A percentile compares a stretch with the other conserved stretches of the same genome.
phyloP scores from a whole-genome alignment of 2,113 vertebrate genomes.

The Ammodytes dubius region DNA sequence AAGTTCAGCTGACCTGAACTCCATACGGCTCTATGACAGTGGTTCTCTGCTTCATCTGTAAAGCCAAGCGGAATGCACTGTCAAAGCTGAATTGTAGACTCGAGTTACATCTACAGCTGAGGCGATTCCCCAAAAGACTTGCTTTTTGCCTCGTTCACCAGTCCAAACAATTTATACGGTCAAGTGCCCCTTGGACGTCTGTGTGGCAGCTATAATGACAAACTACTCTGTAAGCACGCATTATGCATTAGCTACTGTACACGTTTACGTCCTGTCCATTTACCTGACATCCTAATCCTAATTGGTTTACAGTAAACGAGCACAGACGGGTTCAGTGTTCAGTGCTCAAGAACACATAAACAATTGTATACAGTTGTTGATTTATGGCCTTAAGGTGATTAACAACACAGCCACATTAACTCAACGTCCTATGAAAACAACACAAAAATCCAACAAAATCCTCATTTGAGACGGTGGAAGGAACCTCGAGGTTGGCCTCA shows the following conservation, averaged over 20 bases:
- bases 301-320: not conserved
- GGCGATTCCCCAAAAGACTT: constrained; percentile 33
- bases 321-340: not conserved
- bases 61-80: constrained; percentile 48
- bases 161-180: not conserved
- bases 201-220: constrained; percentile 7
- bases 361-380: constrained; percentile 18
- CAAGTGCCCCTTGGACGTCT: not conserved
- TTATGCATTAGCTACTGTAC: not conserved
- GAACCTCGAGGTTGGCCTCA: constrained; percentile 15
- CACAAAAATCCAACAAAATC: not conserved
- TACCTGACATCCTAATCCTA: constrained; percentile 23
- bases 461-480: not conserved
- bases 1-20: constrained; percentile 77
- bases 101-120: constrained; percentile 11
- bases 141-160: constrained; percentile 21
- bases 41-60: constrained; percentile 55
- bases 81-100: constrained; percentile 70
- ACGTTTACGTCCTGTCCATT: constrained; percentile 18
- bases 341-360: constrained; percentile 8
- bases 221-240: not conserved
- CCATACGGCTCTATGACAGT: constrained; percentile 72
- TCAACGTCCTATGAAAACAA: constrained; percentile 19
- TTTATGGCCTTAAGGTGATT: constrained; percentile 24
- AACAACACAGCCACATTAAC: not conserved